Base-by-base conservation (phyloP, 2,888 invertebrate species). In the Isoperla grammatica region DNA sequence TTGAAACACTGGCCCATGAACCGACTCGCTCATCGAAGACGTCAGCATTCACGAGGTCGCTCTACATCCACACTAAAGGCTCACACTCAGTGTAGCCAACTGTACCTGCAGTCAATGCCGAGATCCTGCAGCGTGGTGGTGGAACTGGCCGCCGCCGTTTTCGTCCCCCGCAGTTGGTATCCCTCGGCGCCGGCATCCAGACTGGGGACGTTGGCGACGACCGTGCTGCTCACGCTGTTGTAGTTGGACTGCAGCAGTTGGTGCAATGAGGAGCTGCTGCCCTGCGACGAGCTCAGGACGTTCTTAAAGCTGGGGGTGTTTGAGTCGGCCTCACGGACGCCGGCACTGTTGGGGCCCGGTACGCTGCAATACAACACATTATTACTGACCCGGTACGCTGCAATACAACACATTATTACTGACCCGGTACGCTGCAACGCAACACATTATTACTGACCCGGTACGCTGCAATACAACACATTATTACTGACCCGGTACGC, bases 221-320 rank as follows among this genome's bases (percentile, higher is more conserved):
- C 19, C 19, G 23, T 68, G 69, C 66, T 72, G 72, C 66, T 72
- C 35, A 70, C 64, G 64, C 67, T 69, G 60, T 66, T 72, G 59
- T 68, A 69, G 50, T 73, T 72, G 64, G 73, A 73, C 42, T 70
- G 73, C 37, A 76, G 67, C 39, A 76, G 66, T 63, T 75, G 75
- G 56, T 74, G 76, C 46, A 76, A 69, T 8, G 74, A 74, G 49
- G 70, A 43, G 2, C 56, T 39, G 56, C 39, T 39, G 39, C 59
- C 55, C 1, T 35, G 45, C 4, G 20, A 29, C 1, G 42, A n/a
- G 45, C 19, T 53, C 11, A 54, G 45, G 39, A 55, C 53, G 3
- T 35, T 56, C 15, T 40, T 42, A 12, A 8, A 13, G 49, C 37
- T 50, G 2, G 39, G 40, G 15, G 35, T 59, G 56, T 59, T 59